Evolutionary conservation across 2,797 vertebrate species (phyloP).

Genomic region (Tinamus major): DNA sequence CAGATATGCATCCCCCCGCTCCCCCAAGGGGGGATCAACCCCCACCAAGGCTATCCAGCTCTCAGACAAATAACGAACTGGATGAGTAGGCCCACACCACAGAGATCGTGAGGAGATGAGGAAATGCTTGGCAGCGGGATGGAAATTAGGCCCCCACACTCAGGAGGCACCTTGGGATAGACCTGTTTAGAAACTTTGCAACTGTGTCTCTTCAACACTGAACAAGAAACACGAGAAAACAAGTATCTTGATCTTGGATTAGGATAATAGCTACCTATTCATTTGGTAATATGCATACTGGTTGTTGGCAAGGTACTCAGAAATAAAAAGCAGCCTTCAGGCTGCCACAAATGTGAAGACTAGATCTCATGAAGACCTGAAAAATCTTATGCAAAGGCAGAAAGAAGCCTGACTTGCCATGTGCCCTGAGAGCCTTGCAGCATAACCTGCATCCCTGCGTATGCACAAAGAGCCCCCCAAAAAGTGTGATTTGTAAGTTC

Average conservation of each 20-base stretch:
- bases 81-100: accelerated
- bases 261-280: background rate
- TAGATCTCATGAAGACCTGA: background rate
- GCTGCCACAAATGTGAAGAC: background rate
- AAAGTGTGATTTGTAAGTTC: background rate
- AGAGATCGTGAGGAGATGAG: background rate
- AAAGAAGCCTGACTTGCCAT: background rate
- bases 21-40: too few relatives aligned
- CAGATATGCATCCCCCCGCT: background rate
- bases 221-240: accelerated
- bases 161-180: accelerated
- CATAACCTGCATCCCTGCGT: background rate
- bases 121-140: background rate
- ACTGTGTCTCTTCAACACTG: background rate
- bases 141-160: background rate
- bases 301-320: background rate
- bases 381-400: background rate
- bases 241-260: background rate
- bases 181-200: background rate
- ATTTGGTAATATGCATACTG: background rate
- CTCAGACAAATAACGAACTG: background rate
- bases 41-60: background rate
- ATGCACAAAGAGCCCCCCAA: background rate
- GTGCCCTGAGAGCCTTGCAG: background rate
- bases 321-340: background rate